A percentile compares a stretch with the other conserved stretches of the same genome.
phyloP scores from a whole-genome alignment of 2,113 vertebrate species.

The Orcinus orca region DNA sequence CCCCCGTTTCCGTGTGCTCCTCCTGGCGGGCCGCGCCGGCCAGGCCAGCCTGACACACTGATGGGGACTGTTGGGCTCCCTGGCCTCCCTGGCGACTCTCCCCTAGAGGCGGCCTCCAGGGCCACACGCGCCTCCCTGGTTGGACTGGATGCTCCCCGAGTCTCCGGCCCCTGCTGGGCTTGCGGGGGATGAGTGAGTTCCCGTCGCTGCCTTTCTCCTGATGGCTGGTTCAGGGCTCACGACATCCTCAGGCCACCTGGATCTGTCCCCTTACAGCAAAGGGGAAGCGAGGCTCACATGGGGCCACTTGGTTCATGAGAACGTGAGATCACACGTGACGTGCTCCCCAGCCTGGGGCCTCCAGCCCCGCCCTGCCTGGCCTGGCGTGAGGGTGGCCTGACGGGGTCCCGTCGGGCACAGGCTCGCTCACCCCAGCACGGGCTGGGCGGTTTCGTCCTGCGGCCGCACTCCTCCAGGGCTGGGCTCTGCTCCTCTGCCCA shows the following conservation, averaged over 20 bases:
- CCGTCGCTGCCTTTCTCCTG: accelerated
- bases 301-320: accelerated
- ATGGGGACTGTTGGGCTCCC: no score
- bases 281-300: accelerated
- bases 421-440: background rate
- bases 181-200: accelerated
- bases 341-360: background rate
- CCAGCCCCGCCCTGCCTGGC: accelerated
- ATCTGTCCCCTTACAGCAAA: accelerated
- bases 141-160: background rate
- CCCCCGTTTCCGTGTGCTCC: accelerated
- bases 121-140: background rate
- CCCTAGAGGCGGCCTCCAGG: background rate
- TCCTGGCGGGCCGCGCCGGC: accelerated
- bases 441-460: background rate
- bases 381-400: background rate
- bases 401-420: accelerated
- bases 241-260: accelerated
- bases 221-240: accelerated
- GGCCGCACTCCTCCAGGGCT: accelerated
- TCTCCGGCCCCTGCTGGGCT: accelerated
- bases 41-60: accelerated
- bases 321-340: accelerated
- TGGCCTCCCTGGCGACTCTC: accelerated
- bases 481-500: background rate